Evolutionary conservation across 2,797 vertebrate species (phyloP).

Genomic region (Telmatherina bonti): DNA sequence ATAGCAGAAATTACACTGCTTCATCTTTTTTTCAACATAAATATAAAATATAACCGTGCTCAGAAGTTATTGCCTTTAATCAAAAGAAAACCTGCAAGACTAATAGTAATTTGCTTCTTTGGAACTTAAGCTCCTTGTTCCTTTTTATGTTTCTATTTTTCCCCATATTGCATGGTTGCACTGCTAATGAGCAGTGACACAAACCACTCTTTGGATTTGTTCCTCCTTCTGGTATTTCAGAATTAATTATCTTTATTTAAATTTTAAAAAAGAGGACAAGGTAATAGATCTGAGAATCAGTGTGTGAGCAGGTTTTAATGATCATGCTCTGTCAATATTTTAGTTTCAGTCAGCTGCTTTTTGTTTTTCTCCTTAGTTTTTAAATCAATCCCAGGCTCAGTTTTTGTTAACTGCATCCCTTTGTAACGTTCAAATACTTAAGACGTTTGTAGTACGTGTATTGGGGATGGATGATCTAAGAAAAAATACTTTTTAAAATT

Average conservation of each 20-base stretch:
- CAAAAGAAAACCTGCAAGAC: slow-evolving; percentile 3
- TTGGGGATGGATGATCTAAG: not conserved
- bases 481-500: not conserved
- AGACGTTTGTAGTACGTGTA: not conserved
- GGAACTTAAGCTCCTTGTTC: slow-evolving; percentile 31
- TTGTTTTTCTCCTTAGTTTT: not conserved
- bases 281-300: slow-evolving; percentile 24
- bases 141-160: slow-evolving; percentile 41
- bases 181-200: slow-evolving; percentile 57
- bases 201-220: slow-evolving; percentile 42
- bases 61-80: slow-evolving; percentile 35
- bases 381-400: not conserved
- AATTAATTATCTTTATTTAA: slow-evolving; percentile 55
- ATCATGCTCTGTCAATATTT: not conserved
- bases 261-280: slow-evolving; percentile 30
- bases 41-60: slow-evolving; percentile 22
- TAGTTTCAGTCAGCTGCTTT: not conserved
- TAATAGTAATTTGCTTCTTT: slow-evolving; percentile 39
- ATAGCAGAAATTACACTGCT: slow-evolving; percentile 44
- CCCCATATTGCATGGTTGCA: slow-evolving; percentile 36
- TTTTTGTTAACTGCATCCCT: not conserved
- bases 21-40: slow-evolving; percentile 17
- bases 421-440: not conserved
- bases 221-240: slow-evolving; percentile 39
- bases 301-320: not conserved